These are phyloP conservation scores for Halesus radiatus DNA, from an alignment of 1,140 invertebrate genomes.

Conservation along the genomic window DNA sequence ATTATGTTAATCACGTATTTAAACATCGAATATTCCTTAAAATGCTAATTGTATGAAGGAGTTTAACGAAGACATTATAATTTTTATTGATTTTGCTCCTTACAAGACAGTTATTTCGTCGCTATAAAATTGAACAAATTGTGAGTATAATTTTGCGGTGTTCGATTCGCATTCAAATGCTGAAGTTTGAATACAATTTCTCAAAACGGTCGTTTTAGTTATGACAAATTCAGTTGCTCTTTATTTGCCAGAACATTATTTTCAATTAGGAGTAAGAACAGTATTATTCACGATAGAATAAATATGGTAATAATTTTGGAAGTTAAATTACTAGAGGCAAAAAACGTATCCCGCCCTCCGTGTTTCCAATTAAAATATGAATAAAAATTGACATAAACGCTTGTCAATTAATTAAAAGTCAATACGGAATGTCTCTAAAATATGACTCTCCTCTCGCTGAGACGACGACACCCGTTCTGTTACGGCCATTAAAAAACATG, in stretches of 20 bases:
- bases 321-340: slow-evolving; percentile 11
- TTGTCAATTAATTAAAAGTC: slow-evolving; percentile 31
- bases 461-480: neutral
- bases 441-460: neutral
- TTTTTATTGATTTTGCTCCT: too few relatives aligned
- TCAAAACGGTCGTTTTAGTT: too few relatives aligned
- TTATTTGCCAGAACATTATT: neutral
- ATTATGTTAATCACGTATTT: too few relatives aligned
- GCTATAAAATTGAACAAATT: too few relatives aligned
- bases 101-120: too few relatives aligned
- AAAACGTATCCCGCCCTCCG: slow-evolving; percentile 1
- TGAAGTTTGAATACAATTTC: too few relatives aligned
- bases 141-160: too few relatives aligned
- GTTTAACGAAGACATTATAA: too few relatives aligned
- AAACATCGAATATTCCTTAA: too few relatives aligned
- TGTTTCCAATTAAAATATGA: slow-evolving; percentile 28
- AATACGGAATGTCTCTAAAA: slow-evolving; percentile 17
- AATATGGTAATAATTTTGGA: slow-evolving; percentile 10
- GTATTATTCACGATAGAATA: neutral
- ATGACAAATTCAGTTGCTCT: too few relatives aligned
- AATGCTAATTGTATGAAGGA: too few relatives aligned
- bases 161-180: too few relatives aligned
- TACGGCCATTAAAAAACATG: slow-evolving; percentile 7
- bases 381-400: slow-evolving; percentile 27
- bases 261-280: slow-evolving; percentile 1